Evolutionary conservation across 2,797 vertebrate genomes (phyloP).

Genomic region (Caiman crocodilus): DNA sequence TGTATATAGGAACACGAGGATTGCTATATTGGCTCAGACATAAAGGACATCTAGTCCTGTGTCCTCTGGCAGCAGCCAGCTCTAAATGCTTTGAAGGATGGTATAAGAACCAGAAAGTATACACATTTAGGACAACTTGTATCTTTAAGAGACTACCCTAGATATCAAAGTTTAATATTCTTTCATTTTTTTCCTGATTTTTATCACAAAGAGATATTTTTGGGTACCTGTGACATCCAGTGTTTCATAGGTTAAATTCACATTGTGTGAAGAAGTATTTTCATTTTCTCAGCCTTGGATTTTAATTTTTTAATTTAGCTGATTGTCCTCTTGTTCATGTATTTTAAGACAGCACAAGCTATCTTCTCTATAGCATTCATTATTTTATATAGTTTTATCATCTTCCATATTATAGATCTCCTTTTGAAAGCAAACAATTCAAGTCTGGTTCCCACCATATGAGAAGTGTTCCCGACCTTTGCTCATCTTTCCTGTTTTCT

Average conservation of each 20-base stretch:
- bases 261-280: background rate
- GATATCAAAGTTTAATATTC: background rate
- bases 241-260: background rate
- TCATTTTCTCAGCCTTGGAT: background rate
- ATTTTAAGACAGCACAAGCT: background rate
- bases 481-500: background rate
- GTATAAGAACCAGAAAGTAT: background rate
- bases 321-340: background rate
- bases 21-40: background rate
- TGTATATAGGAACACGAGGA: background rate
- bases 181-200: background rate
- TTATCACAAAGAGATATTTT: background rate
- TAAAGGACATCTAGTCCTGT: background rate
- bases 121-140: background rate
- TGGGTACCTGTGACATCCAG: background rate
- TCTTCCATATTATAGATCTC: background rate
- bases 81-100: background rate
- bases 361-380: background rate
- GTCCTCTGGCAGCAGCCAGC: background rate
- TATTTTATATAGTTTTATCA: background rate
- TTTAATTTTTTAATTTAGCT: background rate
- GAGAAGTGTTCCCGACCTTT: background rate
- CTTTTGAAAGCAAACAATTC: background rate
- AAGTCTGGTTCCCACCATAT: rapidly evolving
- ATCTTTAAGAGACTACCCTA: background rate